These are phyloP conservation scores for Minunthozetes semirufus DNA, from an alignment of 2,888 invertebrate genomes.

Conservation along the genomic window DNA sequence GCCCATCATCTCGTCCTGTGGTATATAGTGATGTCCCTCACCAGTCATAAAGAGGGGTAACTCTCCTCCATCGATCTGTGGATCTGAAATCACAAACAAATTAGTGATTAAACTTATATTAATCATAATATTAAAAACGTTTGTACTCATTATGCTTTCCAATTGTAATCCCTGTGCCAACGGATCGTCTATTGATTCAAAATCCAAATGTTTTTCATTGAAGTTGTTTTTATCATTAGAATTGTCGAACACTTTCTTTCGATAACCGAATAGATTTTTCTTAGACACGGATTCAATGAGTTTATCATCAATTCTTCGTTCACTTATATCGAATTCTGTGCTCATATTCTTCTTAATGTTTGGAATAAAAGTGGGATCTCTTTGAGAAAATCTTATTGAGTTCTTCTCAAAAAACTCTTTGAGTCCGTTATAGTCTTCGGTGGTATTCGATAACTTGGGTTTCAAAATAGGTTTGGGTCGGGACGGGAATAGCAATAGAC, in stretches of 20 bases:
- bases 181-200: no score
- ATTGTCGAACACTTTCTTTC: neutral
- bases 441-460: neutral
- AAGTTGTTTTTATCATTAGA: neutral
- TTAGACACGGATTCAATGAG: neutral
- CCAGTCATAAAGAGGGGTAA: neutral
- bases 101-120: neutral
- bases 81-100: neutral
- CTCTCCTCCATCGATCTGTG: neutral
- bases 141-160: no score
- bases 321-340: neutral
- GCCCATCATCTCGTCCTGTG: neutral
- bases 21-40: neutral
- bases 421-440: neutral
- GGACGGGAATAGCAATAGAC: neutral
- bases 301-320: neutral
- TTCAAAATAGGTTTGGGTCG: constrained; percentile 7
- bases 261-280: neutral
- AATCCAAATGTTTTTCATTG: neutral
- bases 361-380: neutral
- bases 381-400: neutral
- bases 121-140: neutral
- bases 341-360: neutral
- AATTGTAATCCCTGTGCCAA: no score
- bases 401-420: neutral